Base-by-base conservation (phyloP, 2,113 vertebrate genomes). In the Proteles cristata region DNA sequence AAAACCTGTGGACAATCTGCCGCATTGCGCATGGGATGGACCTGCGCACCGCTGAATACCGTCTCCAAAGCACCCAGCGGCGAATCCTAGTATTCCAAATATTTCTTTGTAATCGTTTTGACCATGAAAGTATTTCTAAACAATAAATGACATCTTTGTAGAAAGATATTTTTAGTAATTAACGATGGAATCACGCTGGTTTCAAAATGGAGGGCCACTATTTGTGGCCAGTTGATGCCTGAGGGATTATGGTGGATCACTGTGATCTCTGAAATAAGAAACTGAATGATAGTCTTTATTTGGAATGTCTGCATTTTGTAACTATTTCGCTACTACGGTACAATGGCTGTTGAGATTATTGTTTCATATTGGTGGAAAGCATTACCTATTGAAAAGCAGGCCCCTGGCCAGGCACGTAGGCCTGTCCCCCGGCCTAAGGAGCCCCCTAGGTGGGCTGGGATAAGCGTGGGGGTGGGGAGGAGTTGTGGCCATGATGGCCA, bases 141-240 rank as follows among this genome's bases (percentile, higher is more conserved):
- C 69, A 94, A 73, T 96, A 79, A 90, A 28, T 81, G 71, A 26
- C 7, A 68, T 93, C 25, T 86, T 76, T 84, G 11, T 93, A 88
- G 39, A 88, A 95, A 76, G 14, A 2, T 71, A 39, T 50, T 94
- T 97, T 95, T 97, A 71, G 63, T 77, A 58, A 86, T 73, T 94
- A 88, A 63, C 4, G 7, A 86, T 50, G 26, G 43, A 68, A 86
- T 93, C 86, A 45, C 5, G 6, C 4, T 92, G 16, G 0, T 96
- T 98, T 98, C 96, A 98, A 98, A 96, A 98, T 97, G 97, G 97
- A 97, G 97, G 87, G 28, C 55, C 66, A 90, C 26, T 9, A 45
- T 74, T 68, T 88, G 91, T 85, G 53, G 45, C 23, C n/a, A 82
- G 53, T 68, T 95, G 94, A 77, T 0, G 2, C 53, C 65, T 65